phyloP scores from a whole-genome alignment of 2,888 invertebrate species.

The Stramonita haemastoma region DNA sequence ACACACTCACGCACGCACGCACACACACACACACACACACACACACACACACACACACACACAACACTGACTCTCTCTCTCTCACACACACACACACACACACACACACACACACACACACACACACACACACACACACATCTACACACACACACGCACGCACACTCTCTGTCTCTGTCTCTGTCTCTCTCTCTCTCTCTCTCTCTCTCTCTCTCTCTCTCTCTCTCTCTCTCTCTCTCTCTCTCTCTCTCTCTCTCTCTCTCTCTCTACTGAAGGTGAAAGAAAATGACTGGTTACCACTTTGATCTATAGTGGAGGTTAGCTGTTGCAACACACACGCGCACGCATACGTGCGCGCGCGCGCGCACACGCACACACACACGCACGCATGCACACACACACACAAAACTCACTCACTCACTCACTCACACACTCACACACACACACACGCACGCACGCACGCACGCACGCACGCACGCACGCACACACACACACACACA shows the following conservation, averaged over 20 bases:
- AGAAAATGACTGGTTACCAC: too few relatives aligned
- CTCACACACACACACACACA: too few relatives aligned
- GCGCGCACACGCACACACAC: background rate
- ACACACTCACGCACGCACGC: background rate
- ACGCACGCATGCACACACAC: background rate
- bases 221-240: conserved; percentile 24
- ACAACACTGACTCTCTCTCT: background rate
- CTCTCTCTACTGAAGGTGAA: background rate
- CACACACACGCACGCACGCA: background rate
- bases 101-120: too few relatives aligned
- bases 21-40: background rate
- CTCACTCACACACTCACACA: background rate
- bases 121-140: too few relatives aligned
- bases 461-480: background rate
- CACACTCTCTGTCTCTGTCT: background rate
- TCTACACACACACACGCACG: too few relatives aligned
- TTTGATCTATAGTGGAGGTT: too few relatives aligned
- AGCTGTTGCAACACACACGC: background rate
- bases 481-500: background rate
- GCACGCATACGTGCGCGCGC: background rate
- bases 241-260: conserved; percentile 9
- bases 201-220: conserved; percentile 5
- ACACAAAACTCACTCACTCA: too few relatives aligned
- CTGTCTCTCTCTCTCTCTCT: background rate
- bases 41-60: background rate